These are phyloP conservation scores for Meandrina meandrites DNA, from an alignment of 92 coral and sea anemone species.

Conservation along the genomic window DNA sequence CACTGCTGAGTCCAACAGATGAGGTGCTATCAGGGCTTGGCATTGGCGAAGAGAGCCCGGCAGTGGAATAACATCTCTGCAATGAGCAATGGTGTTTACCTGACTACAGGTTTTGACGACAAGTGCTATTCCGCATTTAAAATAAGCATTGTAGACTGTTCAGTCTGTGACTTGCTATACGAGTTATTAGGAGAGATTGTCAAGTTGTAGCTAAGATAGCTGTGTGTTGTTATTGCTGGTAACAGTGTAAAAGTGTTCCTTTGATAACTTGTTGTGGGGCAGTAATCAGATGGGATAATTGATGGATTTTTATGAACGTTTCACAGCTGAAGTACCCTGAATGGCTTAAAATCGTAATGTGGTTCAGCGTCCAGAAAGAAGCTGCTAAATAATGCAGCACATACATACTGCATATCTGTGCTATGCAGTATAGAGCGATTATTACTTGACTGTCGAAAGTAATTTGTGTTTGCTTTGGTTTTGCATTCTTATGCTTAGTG, in stretches of 20 bases:
- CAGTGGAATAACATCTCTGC: not conserved
- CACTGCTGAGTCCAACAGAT: slow-evolving; percentile 34
- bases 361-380: not conserved
- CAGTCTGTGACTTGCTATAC: not conserved
- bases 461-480: too few relatives aligned
- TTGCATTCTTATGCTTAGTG: too few relatives aligned
- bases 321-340: not conserved
- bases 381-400: not conserved
- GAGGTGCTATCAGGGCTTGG: slow-evolving; percentile 8
- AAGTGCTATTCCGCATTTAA: too few relatives aligned
- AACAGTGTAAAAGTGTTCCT: not conserved
- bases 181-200: not conserved
- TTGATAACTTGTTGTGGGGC: not conserved
- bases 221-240: not conserved
- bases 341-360: not conserved
- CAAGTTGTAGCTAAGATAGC: not conserved
- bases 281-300: not conserved
- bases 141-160: not conserved
- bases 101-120: not conserved
- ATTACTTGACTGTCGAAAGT: too few relatives aligned
- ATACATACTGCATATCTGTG: not conserved
- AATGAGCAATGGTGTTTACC: not conserved
- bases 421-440: too few relatives aligned
- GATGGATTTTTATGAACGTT: not conserved
- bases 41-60: slow-evolving; percentile 16